Base-by-base conservation (phyloP, 2,888 invertebrate species). In the Callyntrura sp. region DNA sequence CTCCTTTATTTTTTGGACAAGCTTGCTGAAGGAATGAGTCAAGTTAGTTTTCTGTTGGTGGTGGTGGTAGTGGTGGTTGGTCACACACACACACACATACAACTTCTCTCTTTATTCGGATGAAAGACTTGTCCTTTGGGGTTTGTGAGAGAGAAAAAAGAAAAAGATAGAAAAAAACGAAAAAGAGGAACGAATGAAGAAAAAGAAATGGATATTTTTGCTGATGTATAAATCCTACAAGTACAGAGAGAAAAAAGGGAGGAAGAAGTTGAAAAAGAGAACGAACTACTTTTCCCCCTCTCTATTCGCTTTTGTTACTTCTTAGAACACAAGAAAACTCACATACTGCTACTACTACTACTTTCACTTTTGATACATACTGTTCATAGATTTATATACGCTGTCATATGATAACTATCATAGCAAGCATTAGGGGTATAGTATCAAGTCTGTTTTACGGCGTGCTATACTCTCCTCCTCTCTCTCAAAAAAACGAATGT, bases 91-190 rank as follows among this genome's bases (percentile, higher is more conserved):
- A 76, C 57, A 57, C 14, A 12, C 51, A 51, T 20, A 48, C 48
- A 76, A 76, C 62, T 65, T 78, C 70, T 88, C 68, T 35, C 55
- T 90, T 85, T 76, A 28, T 78, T 68, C 76, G 73, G 57, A 73
- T 85, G 85, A 90, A 88, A 85, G 82, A 73, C 76, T 76, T 79
- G 78, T 85, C 90, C 90, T 85, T 82, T 88, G 87, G 82, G 85
- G 85, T 55, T 84, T 81, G 17, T 51, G 55, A 79, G 25, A 62
- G 57, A 55, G 14, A 60, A 81, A 55, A 35, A 35, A 35, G 6
- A n/a, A n/a, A 68, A 84, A 48, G 17, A 57, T 62, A 68, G 62
- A 83, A 82, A 68, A 51, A 14, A 60, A 81, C 20, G 6, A 6
- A 35, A 35, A 35, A 6, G 57, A 85, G 35, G 20, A 57, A 55